Conservation (phyloP, 1,140 invertebrate species). For the Mesaphorura yosii region DNA sequence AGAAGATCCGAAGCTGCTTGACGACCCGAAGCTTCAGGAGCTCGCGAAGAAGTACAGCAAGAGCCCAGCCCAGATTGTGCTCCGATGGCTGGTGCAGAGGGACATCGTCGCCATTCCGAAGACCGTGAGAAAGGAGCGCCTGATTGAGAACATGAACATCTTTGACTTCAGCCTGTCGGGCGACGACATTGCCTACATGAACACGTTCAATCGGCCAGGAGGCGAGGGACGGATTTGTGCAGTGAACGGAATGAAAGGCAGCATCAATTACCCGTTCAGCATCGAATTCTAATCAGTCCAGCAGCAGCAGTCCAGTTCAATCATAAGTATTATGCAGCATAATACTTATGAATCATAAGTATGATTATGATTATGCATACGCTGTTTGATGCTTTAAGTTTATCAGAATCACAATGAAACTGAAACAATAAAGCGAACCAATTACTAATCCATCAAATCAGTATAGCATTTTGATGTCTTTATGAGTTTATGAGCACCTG, state of each 20-base stretch:
- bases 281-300: constrained; percentile 42
- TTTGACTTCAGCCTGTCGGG: constrained; percentile 58
- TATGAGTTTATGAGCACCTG: too few species aligned
- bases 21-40: constrained; percentile 48
- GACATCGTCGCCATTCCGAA: constrained; percentile 71
- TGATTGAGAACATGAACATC: constrained; percentile 59
- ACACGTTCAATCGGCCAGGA: constrained; percentile 44
- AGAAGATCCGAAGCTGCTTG: constrained; percentile 41
- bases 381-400: too few species aligned
- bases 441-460: too few species aligned
- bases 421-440: too few species aligned
- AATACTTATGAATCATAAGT: too few species aligned
- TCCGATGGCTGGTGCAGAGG: constrained; percentile 59
- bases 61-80: constrained; percentile 54
- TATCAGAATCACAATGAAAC: too few species aligned
- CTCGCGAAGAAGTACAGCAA: constrained; percentile 57
- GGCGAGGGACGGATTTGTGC: constrained; percentile 41
- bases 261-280: constrained; percentile 51
- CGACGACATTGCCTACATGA: constrained; percentile 46
- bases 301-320: too few species aligned
- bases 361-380: too few species aligned
- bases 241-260: constrained; percentile 38
- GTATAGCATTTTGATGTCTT: too few species aligned
- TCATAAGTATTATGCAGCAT: too few species aligned
- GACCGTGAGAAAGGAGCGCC: constrained; percentile 58